Conservation (phyloP, 1,140 invertebrate species). For the Whitmania pigra region DNA sequence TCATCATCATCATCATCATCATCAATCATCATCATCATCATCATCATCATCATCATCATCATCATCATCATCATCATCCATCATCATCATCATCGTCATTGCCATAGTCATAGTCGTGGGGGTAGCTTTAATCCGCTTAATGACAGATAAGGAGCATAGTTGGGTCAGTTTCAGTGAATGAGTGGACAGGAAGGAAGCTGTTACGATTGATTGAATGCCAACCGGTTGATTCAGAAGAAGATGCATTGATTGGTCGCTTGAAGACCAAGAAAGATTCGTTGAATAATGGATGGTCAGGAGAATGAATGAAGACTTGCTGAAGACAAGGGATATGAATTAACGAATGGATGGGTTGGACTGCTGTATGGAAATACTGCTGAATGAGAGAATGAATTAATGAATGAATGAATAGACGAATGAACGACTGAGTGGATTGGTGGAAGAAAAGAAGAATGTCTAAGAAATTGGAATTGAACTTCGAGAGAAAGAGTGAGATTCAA, state of each 20-base stretch:
- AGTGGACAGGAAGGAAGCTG: constrained; percentile 2
- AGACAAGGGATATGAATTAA: too few species aligned
- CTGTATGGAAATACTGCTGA: not conserved
- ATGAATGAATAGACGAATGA: not conserved
- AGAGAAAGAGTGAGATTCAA: too few species aligned
- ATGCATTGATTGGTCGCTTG: not conserved
- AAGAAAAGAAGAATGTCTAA: not conserved
- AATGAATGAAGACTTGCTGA: not conserved
- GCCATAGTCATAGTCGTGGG: too few species aligned
- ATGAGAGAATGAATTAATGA: not conserved
- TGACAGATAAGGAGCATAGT: too few species aligned
- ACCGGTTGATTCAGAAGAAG: not conserved
- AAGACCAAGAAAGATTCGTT: not conserved
- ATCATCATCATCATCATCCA: too few species aligned
- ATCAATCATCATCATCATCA: too few species aligned
- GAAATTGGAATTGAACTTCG: not conserved
- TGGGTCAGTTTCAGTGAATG: not conserved
- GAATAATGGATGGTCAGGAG: not conserved
- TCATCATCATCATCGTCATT: too few species aligned
- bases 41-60: too few species aligned
- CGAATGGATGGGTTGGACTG: too few species aligned
- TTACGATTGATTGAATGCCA: not conserved
- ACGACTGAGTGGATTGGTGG: not conserved
- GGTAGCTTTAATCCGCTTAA: too few species aligned
- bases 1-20: too few species aligned